Base-by-base conservation (phyloP, 2,888 invertebrate species). In the Zele albiditarsus region DNA sequence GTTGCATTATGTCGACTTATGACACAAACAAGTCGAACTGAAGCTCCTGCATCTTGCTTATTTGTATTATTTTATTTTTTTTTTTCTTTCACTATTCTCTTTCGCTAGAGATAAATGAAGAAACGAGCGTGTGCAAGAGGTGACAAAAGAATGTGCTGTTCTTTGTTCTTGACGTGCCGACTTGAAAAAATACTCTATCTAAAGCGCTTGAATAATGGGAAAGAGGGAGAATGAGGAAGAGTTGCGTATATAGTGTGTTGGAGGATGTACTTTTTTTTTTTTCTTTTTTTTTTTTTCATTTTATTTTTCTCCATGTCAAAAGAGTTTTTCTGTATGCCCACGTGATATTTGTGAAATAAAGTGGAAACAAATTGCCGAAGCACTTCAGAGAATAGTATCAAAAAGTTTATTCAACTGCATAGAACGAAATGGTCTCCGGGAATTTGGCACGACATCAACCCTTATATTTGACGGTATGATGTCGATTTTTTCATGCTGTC, bases 281-380 rank as follows among this genome's bases (percentile, higher is more conserved):
- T 65, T 65, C 2, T 16, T 33, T 27, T 63, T 46, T 42, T 46
- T 65, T 27, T 25, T 31, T 58, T 66, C 31, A 38, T 38, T 38
- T 49, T n/a, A 20, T 72, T 25, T 27, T 38, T 53, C 46, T 71
- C 31, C 38, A 65, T 65, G 66, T 74, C 57, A 77, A 74, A 74
- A 66, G 68, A 28, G 28, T 62, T 62, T 28, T 62, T 71, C 71
- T 71, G 60, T 5, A 68, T 33, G 33, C 67, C 73, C 70, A 77
- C 75, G 77, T 76, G 77, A 80, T 78, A 77, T 78, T 78, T 74
- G 62, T 76, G 80, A 79, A 80, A 79, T 81, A 80, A 81, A 78
- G 79, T 79, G 83, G 80, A 83, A 82, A 82, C 49, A 73, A 83
- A 84, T 83, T 80, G 78, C 76, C 78, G 78, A 79, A 46, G 46